Evolutionary conservation across 2,113 vertebrate species (phyloP), one percentile per base, ranked within the genome.

Genomic region (Aythya baeri): DNA sequence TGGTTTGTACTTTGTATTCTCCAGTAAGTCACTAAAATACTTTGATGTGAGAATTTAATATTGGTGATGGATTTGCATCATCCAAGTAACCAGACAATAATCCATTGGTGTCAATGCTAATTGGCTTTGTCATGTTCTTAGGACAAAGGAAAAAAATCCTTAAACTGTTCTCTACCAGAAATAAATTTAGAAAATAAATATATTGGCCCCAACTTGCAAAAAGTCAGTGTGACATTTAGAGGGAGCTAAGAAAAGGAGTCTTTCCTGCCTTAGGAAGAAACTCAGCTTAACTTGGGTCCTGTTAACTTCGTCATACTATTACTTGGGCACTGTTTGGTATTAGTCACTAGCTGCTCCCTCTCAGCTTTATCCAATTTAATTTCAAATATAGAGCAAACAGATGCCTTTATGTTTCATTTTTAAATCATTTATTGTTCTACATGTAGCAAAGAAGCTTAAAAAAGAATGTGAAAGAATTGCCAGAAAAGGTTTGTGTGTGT

Each of bases 381-480:
- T 97, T 94, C 89, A 91, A 97, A 87, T 96, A 72, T 84, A 95
- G 94, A 81, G 86, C 72, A 94, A 88, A 88, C 96, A 97, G 94
- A 96, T 94, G 96, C 92, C 91, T 95, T 94, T 93, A 94, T 96
- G 92, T 93, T 97, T 96, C 92, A 91, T 97, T 96, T 97, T 97
- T 70, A 95, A 97, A 92, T 97, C 92, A 97, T 97, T 97, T 97
- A 95, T 97, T 95, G 97, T 90, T 96, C 91, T 96, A 92, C 96
- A 93, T 89, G 93, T 90, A 93, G 94, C 96, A 94, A 91, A 93
- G 92, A 73, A 83, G 91, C 95, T 96, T 95, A 94, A 96, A 92
- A 97, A 97, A 96, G 96, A 87, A 96, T 92, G 82, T 2, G 5
- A 96, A 93, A 88, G 83, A 79, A 96, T 95, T 95, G 96, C 96